Base-by-base conservation (phyloP, 2,888 invertebrate species). In the Erebia palarica region DNA sequence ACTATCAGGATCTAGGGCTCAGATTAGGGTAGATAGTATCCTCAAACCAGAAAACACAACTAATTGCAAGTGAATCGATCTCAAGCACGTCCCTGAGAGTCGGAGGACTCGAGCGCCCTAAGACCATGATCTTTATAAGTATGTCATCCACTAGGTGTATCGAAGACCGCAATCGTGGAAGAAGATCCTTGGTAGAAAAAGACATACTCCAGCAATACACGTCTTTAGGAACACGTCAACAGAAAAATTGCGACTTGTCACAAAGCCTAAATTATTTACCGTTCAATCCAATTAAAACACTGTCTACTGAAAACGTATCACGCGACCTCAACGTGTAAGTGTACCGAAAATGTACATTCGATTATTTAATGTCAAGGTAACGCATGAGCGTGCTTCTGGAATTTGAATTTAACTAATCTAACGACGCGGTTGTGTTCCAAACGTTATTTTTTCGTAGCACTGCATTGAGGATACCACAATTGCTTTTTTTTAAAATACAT, bases 281-380 rank as follows among this genome's bases (percentile, higher is more conserved):
- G 69, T 73, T 72, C 59, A 74, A 68, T 68, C 66, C 67, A 65
- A 70, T 74, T 68, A 68, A 69, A 69, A 51, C 21, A 21, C 11
- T 57, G 57, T 18, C 11, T 13, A 16, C 63, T 66, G 58, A 57
- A 71, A 69, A 51, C 47, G 64, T 65, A 68, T 70, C 72, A 72
- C 70, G 74, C 63, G 53, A 70, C 66, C 68, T 69, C 42, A 69
- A 66, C 72, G 58, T 73, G 73, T 73, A 73, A 74, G 71, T 73
- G 67, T 73, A 70, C 66, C 68, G 67, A 74, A 72, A 72, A 74
- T 65, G 69, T 65, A 75, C 63, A 69, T 64, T 69, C 65, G 69
- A 71, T 68, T 70, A 69, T 72, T 75, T 70, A 73, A 42, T 60
- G 65, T 74, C 69, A 73, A 69, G 71, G 73, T 68, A 53, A 73